Conservation (phyloP, 2,113 vertebrate genomes). For the Carlito syrichta region DNA sequence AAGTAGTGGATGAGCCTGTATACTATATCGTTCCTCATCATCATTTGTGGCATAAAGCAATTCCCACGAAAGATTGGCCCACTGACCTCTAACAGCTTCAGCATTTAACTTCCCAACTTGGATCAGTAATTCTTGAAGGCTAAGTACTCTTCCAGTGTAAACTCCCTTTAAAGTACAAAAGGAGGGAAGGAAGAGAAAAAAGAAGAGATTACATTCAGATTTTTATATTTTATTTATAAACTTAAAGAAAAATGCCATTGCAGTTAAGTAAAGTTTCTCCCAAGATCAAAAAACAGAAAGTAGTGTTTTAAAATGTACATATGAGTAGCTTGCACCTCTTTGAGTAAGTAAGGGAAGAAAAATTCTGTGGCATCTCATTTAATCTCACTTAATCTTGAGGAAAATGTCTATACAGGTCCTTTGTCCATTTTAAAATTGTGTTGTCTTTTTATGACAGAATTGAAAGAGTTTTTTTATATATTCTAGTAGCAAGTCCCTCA, state of each 20-base stretch:
- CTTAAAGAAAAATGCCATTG: neutral
- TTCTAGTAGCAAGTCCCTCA: neutral
- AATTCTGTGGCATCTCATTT: neutral
- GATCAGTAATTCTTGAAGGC: conserved; percentile 91
- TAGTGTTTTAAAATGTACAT: neutral
- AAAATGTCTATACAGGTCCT: neutral
- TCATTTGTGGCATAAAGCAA: conserved; percentile 97
- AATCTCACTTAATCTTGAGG: no score
- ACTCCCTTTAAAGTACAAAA: conserved; percentile 86
- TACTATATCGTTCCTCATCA: conserved; percentile 97
- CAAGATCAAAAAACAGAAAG: neutral
- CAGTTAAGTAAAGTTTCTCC: neutral
- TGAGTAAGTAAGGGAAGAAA: neutral
- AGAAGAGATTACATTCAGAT: neutral
- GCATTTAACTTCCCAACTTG: conserved; percentile 92
- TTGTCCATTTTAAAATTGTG: neutral
- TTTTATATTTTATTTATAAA: neutral
- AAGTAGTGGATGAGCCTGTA: conserved; percentile 95
- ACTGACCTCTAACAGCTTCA: conserved; percentile 94
- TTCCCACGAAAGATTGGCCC: conserved; percentile 99
- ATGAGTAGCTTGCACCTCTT: neutral
- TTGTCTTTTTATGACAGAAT: neutral
- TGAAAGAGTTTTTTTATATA: neutral
- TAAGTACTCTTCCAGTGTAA: conserved; percentile 94
- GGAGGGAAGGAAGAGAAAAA: neutral